Base-by-base conservation (phyloP, 2,113 vertebrate genomes). In the Rynchops niger region DNA sequence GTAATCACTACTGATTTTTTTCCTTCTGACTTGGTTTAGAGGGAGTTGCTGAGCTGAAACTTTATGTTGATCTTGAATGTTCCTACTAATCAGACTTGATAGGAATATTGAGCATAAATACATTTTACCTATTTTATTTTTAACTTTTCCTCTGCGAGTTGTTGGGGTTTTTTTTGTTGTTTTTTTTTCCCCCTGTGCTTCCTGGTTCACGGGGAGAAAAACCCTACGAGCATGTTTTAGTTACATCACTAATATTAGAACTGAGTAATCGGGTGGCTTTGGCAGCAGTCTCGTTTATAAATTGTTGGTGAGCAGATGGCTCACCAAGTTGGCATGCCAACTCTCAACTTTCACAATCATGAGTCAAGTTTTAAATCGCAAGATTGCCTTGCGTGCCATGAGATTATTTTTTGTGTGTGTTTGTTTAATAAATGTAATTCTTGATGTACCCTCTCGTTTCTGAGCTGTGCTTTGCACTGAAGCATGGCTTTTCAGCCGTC, bases 221-320 rank as follows among this genome's bases (percentile, higher is more conserved):
- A 81, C 94, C 82, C 90, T 90, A 22, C 0, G 1, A 94, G 73
- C 26, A 29, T 91, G 90, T 96, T 96, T 92, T 96, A 93, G 90
- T 97, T 94, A 91, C 94, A 95, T 95, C 95, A 95, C 94, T 95
- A 97, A 95, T 97, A 94, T 95, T 96, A 97, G 97, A 96, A 93
- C 86, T 79, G 95, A 97, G 93, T 95, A 95, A 97, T 96, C 30
- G 79, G 59, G 90, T 94, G 82, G 93, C 92, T 95, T 96, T 97
- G 97, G 96, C 97, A 97, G 91, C 83, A 69, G 94, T 63, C 91
- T 91, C 47, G 3, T 97, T 95, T 90, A 92, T 90, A 94, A 95
- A 92, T 92, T 95, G 95, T 90, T 97, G 92, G 93, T 88, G 95
- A 96, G 94, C 95, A 97, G 94, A 97, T 95, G 93, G 97, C 95